Evolutionary conservation across 2,797 vertebrate genomes (phyloP).

Genomic region (Notolepis coatsorum): DNA sequence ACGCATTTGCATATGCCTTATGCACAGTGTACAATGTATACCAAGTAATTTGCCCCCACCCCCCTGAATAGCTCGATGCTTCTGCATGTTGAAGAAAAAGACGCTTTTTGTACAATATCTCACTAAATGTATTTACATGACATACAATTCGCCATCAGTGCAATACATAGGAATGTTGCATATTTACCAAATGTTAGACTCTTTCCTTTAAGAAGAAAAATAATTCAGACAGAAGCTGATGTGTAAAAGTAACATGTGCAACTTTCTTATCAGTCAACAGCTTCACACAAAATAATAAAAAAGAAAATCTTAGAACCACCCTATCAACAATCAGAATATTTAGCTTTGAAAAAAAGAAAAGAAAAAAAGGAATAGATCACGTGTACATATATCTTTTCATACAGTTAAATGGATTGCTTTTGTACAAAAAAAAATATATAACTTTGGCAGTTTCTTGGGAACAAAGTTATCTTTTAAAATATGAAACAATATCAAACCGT

Average conservation of each 20-base stretch:
- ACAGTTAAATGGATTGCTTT: constrained; percentile 84
- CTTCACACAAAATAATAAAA: constrained; percentile 81
- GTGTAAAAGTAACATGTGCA: constrained; percentile 87
- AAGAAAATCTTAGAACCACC: constrained; percentile 78
- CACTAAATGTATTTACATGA: constrained; percentile 98
- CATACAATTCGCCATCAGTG: constrained; percentile 94
- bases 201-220: constrained; percentile 89
- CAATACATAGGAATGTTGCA: constrained; percentile 98
- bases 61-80: constrained; percentile 10
- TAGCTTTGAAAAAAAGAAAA: constrained; percentile 80
- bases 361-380: constrained; percentile 83
- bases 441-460: constrained; percentile 92
- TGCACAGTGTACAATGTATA: constrained; percentile 64
- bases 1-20: constrained; percentile 77
- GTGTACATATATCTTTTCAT: constrained; percentile 80
- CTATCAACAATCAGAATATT: constrained; percentile 76
- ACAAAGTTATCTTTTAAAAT: constrained; percentile 86
- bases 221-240: constrained; percentile 86
- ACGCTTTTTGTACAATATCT: constrained; percentile 90
- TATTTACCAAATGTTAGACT: constrained; percentile 95
- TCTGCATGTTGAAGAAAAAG: constrained; percentile 69
- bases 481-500: constrained; percentile 89
- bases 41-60: constrained; percentile 20
- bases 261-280: constrained; percentile 82
- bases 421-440: constrained; percentile 85